Evolutionary conservation across 2,113 vertebrate species (phyloP).

Genomic region (Zosterops borbonicus): DNA sequence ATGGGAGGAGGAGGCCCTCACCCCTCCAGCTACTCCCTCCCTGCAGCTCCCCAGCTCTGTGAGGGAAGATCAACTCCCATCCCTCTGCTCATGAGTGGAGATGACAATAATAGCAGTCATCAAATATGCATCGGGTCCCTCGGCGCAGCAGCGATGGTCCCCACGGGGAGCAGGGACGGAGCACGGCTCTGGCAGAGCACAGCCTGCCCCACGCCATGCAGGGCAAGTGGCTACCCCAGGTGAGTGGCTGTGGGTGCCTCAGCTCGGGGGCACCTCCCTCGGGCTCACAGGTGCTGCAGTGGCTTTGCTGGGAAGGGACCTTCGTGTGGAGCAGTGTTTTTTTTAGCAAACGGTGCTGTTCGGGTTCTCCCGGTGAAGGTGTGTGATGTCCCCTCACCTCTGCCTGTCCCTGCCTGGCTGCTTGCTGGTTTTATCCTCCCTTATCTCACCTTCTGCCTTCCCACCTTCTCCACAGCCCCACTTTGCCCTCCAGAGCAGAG

Average conservation of each 20-base stretch:
- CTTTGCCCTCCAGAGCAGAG: background rate
- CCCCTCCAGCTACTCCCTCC: background rate
- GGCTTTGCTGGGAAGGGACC: background rate
- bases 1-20: fast-evolving
- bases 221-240: background rate
- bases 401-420: background rate
- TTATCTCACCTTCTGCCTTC: background rate
- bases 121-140: constrained; percentile 85
- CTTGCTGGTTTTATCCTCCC: background rate
- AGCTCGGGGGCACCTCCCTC: fast-evolving
- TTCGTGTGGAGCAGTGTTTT: background rate
- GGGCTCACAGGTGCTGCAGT: fast-evolving
- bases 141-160: background rate
- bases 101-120: constrained; percentile 84
- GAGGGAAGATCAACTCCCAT: constrained; percentile 55
- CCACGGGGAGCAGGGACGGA: fast-evolving
- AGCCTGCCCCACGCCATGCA: background rate
- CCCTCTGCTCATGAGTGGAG: constrained; percentile 66
- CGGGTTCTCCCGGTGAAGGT: fast-evolving
- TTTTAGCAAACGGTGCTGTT: fast-evolving
- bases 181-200: background rate
- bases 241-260: background rate
- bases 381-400: fast-evolving
- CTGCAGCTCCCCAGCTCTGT: background rate
- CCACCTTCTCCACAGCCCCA: background rate